Evolutionary conservation across 2,888 invertebrate species (phyloP).

Genomic region (Cheilosia scutellata): DNA sequence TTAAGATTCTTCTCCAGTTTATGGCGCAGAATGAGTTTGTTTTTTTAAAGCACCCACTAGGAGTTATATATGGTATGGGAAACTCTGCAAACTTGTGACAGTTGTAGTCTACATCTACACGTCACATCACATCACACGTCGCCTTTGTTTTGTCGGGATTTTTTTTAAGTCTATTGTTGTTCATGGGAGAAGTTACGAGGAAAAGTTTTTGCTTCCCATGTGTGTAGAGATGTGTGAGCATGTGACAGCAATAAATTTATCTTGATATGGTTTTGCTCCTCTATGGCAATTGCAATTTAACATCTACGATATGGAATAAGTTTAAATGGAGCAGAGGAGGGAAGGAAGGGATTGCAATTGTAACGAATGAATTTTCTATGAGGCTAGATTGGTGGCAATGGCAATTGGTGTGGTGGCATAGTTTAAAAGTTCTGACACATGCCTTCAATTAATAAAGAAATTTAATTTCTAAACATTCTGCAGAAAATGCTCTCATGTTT

Average conservation of each 20-base stretch:
- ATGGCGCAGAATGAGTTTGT: constrained; percentile 25
- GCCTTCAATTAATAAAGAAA: neutral
- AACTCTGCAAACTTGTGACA: constrained; percentile 38
- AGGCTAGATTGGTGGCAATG: constrained; percentile 26
- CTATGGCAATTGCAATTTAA: constrained; percentile 69
- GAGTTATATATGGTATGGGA: neutral
- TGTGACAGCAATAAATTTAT: constrained; percentile 62
- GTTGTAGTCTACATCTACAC: constrained; percentile 7
- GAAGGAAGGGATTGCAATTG: constrained; percentile 12
- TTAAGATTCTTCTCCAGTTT: constrained; percentile 24
- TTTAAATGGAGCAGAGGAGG: constrained; percentile 7
- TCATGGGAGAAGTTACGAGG: constrained; percentile 27
- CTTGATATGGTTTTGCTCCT: constrained; percentile 49
- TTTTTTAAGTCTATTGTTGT: constrained; percentile 33
- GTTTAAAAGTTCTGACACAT: constrained; percentile 3
- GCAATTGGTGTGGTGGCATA: constrained; percentile 2
- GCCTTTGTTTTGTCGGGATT: constrained; percentile 36
- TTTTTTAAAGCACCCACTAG: constrained; percentile 1
- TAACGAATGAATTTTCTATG: constrained; percentile 27
- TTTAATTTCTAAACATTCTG: neutral
- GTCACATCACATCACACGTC: constrained; percentile 44
- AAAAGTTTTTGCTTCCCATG: constrained; percentile 22
- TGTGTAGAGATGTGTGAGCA: constrained; percentile 19
- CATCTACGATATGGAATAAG: constrained; percentile 49
- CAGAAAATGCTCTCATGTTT: no score